Base-by-base conservation (phyloP, 2,888 invertebrate genomes). In the Philaethria dido region DNA sequence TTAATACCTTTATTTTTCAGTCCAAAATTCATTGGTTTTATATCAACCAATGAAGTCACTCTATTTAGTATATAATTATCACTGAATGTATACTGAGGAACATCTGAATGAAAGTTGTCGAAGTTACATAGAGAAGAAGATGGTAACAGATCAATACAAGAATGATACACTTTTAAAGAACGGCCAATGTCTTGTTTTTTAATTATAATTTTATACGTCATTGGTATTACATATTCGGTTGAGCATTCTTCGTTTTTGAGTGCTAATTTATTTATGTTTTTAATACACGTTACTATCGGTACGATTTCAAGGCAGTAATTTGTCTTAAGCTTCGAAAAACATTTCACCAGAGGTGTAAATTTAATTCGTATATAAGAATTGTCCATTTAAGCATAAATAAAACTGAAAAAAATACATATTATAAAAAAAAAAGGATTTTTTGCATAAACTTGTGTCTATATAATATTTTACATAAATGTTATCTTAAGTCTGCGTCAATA, bases 261-360 rank as follows among this genome's bases (percentile, higher is more conserved):
- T 70, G 82, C 72, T 42, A 89, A 78, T 78, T 84, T 85, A 22
- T 90, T 83, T 36, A 91, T 71, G 66, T 90, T 88, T 75, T 86
- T 74, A 54, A 86, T 72, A 61, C 75, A 76, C 0, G 84, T 79
- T 18, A 91, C 76, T 76, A 88, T 83, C 13, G 92, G 91, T 52
- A 87, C 76, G 63, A 92, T 88, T 83, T 90, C 89, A 29, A 92
- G 75, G 62, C 74, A 85, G 70, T 81, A 89, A 62, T 81, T 83
- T 1, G 83, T 81, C 62, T 78, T 74, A 33, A 77, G 73, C 71
- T 75, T 77, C 8, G 75, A 62, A 14, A 80, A 63, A 54, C 81
- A 77, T 78, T 82, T 80, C 22, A 88, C 67, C 0, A 89, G 72
- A 4, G 90, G 84, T 25, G 76, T 80, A 69, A 92, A 90, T 78